phyloP scores from a whole-genome alignment of 2,888 invertebrate genomes.

The Tuta absoluta region DNA sequence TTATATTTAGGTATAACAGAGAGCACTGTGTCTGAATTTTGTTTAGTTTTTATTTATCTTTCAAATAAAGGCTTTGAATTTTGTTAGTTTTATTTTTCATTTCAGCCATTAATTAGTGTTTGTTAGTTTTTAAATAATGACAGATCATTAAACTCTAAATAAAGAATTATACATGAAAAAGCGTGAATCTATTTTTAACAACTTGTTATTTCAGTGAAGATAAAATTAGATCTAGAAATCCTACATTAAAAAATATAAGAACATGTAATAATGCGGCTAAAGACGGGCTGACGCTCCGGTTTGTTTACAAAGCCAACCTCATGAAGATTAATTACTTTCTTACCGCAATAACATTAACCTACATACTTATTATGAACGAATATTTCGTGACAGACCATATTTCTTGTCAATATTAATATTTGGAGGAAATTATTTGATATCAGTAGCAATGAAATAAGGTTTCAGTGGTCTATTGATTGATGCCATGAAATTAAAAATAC shows the following conservation, averaged over 20 bases:
- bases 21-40: too few relatives aligned
- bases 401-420: too few relatives aligned
- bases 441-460: neutral
- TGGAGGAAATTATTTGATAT: too few relatives aligned
- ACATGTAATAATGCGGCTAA: slow-evolving; percentile 2
- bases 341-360: slow-evolving; percentile 8
- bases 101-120: too few relatives aligned
- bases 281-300: neutral
- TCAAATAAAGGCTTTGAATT: too few relatives aligned
- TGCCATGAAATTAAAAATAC: too few relatives aligned
- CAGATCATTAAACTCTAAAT: too few relatives aligned
- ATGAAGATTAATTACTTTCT: slow-evolving; percentile 24
- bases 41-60: too few relatives aligned
- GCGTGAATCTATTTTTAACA: neutral
- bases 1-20: too few relatives aligned
- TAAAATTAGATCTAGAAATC: neutral
- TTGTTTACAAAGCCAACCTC: slow-evolving; percentile 22
- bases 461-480: neutral
- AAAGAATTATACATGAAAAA: too few relatives aligned
- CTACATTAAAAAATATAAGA: neutral
- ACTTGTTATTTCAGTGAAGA: neutral
- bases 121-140: too few relatives aligned
- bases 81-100: too few relatives aligned
- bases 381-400: neutral
- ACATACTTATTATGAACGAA: neutral